Evolutionary conservation across 2,888 invertebrate species (phyloP), one percentile per base, ranked within the genome.

Genomic region (Ptychoptera albimana): DNA sequence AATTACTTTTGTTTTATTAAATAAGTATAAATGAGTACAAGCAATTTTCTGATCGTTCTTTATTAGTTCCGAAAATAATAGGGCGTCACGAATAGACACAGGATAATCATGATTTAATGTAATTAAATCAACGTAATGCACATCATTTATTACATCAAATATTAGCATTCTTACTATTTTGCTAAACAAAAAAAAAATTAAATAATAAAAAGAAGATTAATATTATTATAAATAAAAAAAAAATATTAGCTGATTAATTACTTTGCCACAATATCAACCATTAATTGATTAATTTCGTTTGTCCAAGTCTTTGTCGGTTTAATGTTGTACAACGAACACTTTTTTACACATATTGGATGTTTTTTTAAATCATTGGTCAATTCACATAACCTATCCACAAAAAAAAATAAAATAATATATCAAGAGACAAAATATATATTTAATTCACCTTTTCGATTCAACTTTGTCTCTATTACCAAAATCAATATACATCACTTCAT

Each of bases 201-300:
- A 36, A 45, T 30, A 30, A 12, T 10, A 11, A 16, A 31, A 30
- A 36, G 12, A 16, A 13, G 12, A n/a, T 40, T 37, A 10, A 30
- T 16, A n/a, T 11, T 10, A 8, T 12, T 15, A 2, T 35, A 11
- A 40, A 31, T 14, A 2, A 37, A n/a, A n/a, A 13, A 30, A 16
- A 9, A 37, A 15, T 39, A n/a, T 39, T 10, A 16, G 15, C 23
- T 37, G 32, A 52, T 11, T 37, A 56, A 68, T 60, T 64, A 78
- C 77, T 73, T 74, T 55, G 72, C 70, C 15, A 77, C 66, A 39
- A 79, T 71, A 51, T 72, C 71, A 29, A 72, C 70, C 50, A 80
- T 70, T 11, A 74, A 63, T 15, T 67, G 57, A 5, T 69, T 66
- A 29, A 76, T 74, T 6, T 71, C 70, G n/a, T 63, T 57, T 8